Conservation (phyloP, 2,888 invertebrate genomes). For the Nesidiocoris tenuis region DNA sequence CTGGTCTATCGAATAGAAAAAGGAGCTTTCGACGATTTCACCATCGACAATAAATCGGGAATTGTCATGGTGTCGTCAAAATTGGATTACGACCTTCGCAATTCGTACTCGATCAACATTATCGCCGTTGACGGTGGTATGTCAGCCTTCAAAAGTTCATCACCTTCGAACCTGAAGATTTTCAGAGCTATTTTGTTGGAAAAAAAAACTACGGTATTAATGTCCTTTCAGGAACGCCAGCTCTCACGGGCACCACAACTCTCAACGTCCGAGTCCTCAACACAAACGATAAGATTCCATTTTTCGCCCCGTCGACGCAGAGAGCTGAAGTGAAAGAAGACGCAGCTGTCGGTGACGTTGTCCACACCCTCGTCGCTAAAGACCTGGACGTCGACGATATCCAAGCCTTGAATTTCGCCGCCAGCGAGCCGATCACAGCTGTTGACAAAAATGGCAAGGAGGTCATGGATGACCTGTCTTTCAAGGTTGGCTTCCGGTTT, state of each 20-base stretch:
- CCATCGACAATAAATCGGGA: slow-evolving; percentile 74
- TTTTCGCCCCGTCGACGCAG: slow-evolving; percentile 75
- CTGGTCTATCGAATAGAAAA: slow-evolving; percentile 77
- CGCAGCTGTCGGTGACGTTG: slow-evolving; percentile 67
- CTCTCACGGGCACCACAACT: slow-evolving; percentile 76
- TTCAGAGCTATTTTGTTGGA: background rate
- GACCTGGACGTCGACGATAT: slow-evolving; percentile 76
- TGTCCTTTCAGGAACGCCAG: no score
- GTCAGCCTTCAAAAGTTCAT: background rate
- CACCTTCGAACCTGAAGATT: background rate
- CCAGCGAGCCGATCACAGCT: slow-evolving; percentile 71
- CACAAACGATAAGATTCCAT: slow-evolving; percentile 84
- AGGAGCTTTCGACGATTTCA: slow-evolving; percentile 82
- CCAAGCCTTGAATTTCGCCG: slow-evolving; percentile 66
- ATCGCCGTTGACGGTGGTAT: slow-evolving; percentile 75
- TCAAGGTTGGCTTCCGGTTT: slow-evolving; percentile 55
- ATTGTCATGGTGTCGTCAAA: slow-evolving; percentile 72
- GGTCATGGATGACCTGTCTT: slow-evolving; percentile 56
- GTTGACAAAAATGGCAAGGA: slow-evolving; percentile 80
- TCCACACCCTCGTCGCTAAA: slow-evolving; percentile 70
- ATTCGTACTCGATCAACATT: slow-evolving; percentile 77
- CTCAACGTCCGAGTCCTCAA: slow-evolving; percentile 77
- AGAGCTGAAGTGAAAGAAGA: slow-evolving; percentile 80
- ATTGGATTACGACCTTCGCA: slow-evolving; percentile 78
- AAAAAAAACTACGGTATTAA: no score